Evolutionary conservation across 2,113 vertebrate genomes (phyloP).

Genomic region (Thomomys bottae): DNA sequence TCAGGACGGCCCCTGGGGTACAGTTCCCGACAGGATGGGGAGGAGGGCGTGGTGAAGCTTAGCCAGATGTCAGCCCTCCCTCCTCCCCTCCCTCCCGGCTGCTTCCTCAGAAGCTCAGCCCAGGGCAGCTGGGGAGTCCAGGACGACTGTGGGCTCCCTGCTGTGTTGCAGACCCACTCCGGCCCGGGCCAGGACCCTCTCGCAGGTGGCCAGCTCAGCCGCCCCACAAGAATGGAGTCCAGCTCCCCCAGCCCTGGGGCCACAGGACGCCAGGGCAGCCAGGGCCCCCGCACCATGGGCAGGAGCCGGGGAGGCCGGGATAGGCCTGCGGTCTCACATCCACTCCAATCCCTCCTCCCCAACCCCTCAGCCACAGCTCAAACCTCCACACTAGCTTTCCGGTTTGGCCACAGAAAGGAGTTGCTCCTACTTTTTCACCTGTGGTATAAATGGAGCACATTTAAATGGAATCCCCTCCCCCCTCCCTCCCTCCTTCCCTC

Average conservation of each 20-base stretch:
- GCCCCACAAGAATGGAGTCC: no score
- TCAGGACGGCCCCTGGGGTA: conserved; percentile 56
- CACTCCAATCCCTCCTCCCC: no score
- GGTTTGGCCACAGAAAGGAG: neutral
- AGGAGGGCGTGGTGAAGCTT: conserved; percentile 51
- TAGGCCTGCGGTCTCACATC: neutral
- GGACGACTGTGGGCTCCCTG: neutral
- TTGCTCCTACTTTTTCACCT: neutral
- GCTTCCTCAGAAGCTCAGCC: no score
- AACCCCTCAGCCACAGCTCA: neutral
- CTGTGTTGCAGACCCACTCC: no score
- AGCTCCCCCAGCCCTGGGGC: no score
- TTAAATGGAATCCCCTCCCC: neutral
- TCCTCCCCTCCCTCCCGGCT: neutral
- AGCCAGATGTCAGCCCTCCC: conserved; percentile 59
- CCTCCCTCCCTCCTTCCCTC: no score
- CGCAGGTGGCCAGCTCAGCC: no score
- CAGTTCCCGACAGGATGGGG: conserved; percentile 69
- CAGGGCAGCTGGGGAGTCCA: no score
- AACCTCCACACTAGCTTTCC: neutral
- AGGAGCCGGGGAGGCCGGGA: neutral
- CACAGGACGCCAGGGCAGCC: no score
- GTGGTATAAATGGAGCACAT: neutral
- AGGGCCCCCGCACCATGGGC: neutral
- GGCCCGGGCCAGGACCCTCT: no score